Percentiles rank a stretch among this genome's conserved stretches.
Conservation (phyloP, 1,140 invertebrate genomes). For the Triops cancriformis region DNA sequence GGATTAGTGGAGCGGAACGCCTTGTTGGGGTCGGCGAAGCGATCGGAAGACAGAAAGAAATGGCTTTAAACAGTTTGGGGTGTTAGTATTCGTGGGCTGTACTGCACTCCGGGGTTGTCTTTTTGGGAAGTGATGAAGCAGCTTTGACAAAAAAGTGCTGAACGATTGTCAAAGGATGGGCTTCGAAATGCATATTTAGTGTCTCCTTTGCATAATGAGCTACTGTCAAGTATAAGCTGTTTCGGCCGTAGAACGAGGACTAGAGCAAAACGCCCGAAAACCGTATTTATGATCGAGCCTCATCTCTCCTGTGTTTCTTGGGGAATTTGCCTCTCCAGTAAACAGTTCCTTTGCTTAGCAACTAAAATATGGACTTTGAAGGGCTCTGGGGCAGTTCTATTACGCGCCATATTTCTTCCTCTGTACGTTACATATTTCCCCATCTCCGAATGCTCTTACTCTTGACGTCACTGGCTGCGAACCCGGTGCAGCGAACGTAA, state of each 20-base stretch:
- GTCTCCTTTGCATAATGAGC: neutral
- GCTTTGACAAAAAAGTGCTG: neutral
- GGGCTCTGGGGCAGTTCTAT: neutral
- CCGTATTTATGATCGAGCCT: neutral
- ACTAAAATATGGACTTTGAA: neutral
- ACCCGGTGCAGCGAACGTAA: no score
- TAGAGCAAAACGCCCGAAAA: neutral
- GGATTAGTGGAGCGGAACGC: neutral
- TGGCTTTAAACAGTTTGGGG: neutral
- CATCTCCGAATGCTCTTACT: no score
- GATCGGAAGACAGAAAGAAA: neutral
- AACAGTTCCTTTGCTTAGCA: neutral
- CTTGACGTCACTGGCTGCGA: no score
- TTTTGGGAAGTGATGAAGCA: neutral
- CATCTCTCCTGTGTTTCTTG: neutral
- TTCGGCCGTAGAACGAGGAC: neutral
- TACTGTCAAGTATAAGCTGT: conserved; percentile 10
- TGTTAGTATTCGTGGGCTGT: neutral
- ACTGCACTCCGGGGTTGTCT: neutral
- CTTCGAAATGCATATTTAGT: conserved; percentile 14
- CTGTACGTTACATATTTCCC: no score
- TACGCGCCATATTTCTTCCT: no score
- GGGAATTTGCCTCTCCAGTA: neutral
- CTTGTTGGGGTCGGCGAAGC: neutral
- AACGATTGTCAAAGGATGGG: conserved; percentile 13